Evolutionary conservation across 2,888 invertebrate species (phyloP), one percentile per base, ranked within the genome.

Genomic region (Onthophagus sagittarius): DNA sequence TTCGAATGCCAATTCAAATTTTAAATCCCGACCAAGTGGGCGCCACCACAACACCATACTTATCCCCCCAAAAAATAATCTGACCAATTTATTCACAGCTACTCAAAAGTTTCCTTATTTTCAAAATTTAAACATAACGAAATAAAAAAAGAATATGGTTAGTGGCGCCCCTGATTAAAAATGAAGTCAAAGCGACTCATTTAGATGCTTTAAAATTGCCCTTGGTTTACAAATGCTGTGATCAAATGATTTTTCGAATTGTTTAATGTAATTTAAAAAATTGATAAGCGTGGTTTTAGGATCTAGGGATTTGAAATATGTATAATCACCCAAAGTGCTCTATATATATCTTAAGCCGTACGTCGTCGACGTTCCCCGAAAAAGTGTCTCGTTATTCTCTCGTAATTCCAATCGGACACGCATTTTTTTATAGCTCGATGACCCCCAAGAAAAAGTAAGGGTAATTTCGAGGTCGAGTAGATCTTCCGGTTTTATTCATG

Each of bases 291-390:
- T 23, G 64, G 23, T 64, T 23, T 13, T 15, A 15, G 14, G 70
- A 62, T 31, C 31, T 69, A 62, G 31, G n/a, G 31, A 71, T 39
- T 53, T 71, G 31, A 62, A 71, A 32, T 70, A 73, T 70, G 62
- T 70, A 71, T 73, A 31, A 71, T 73, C 71, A 71, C 73, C 73
- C 70, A 62, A 73, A 73, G 73, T 73, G 73, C 73, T 71, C 70
- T 73, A 62, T 70, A 64, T 64, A 64, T 62, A 70, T 63, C 69
- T 70, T 23, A 71, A 71, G 67, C 31, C 31, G 31, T 67, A 32
- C 67, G 32, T 67, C 32, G 67, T 67, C 23, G 67, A 23, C 32
- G 32, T 15, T 67, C 32, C 32, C 32, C 32, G 67, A 32, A 31
- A 9, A 32, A 31, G 23, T 23, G 23, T 67, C 32, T 65, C 13